Percentiles rank a stretch among this genome's conserved stretches.
phyloP scores from a whole-genome alignment of 2,888 invertebrate genomes.

The Pheosia gnoma region DNA sequence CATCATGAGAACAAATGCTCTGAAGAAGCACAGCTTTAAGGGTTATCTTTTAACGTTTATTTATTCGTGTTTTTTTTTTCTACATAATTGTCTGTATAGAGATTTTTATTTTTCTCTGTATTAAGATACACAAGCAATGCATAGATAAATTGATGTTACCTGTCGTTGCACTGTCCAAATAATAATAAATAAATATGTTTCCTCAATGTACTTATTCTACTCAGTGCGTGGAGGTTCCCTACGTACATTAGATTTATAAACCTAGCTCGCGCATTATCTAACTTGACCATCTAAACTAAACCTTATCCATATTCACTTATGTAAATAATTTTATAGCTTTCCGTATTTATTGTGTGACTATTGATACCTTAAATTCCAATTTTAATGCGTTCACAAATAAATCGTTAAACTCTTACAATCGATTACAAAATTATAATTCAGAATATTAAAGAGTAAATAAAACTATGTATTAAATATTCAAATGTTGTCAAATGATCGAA shows the following conservation, averaged over 20 bases:
- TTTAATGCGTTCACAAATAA: slow-evolving; percentile 5
- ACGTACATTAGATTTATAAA: neutral
- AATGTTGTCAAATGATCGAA: slow-evolving; percentile 43
- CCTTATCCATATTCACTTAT: slow-evolving; percentile 6
- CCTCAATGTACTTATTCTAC: neutral
- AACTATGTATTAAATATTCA: slow-evolving; percentile 38
- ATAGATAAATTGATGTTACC: too few species aligned
- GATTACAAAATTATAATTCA: slow-evolving; percentile 26
- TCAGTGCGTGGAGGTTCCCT: neutral
- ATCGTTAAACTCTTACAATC: slow-evolving; percentile 10
- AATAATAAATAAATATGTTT: too few species aligned
- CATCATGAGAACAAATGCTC: too few species aligned
- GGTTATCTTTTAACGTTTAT: too few species aligned
- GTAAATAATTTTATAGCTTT: slow-evolving; percentile 5
- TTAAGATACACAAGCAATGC: too few species aligned
- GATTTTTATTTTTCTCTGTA: too few species aligned
- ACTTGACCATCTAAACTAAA: neutral
- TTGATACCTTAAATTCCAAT: slow-evolving; percentile 5
- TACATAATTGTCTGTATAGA: too few species aligned
- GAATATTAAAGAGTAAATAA: slow-evolving; percentile 39
- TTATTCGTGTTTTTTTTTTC: too few species aligned
- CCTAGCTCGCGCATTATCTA: neutral
- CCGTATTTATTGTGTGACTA: slow-evolving; percentile 3
- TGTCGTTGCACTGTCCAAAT: too few species aligned
- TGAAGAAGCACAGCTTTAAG: too few species aligned